Percentiles rank a stretch among this genome's conserved stretches.
Conservation (phyloP, 2,888 invertebrate species). For the Plagiodera versicolora region DNA sequence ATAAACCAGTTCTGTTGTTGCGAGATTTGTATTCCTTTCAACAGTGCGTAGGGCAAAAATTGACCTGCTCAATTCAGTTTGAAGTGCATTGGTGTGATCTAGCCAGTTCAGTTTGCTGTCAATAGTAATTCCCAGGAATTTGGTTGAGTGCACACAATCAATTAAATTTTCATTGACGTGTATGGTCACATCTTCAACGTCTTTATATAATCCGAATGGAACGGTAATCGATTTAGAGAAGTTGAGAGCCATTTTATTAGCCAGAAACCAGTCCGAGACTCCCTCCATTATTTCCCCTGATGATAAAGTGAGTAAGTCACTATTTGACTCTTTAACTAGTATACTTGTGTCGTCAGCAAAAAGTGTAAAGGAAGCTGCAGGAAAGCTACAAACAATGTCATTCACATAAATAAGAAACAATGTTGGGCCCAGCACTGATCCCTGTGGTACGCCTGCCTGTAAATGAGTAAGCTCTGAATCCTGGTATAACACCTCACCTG, state of each 20-base stretch:
- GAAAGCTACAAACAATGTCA: background rate
- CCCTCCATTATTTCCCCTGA: background rate
- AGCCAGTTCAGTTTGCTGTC: background rate
- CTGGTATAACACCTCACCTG: background rate
- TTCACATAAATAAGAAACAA: background rate
- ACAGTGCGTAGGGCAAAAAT: background rate
- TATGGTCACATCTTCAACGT: constrained; percentile 3
- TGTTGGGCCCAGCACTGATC: background rate
- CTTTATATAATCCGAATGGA: constrained; percentile 7
- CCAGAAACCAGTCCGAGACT: background rate
- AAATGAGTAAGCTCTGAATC: background rate
- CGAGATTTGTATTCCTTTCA: background rate
- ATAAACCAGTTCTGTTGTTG: background rate
- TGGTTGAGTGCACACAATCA: constrained; percentile 3
- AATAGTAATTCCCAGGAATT: constrained; percentile 5
- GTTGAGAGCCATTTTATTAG: background rate
- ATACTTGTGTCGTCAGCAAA: background rate
- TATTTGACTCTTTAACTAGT: background rate
- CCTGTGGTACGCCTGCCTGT: background rate
- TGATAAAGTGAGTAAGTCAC: background rate
- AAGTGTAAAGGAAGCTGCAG: background rate
- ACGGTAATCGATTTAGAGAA: background rate
- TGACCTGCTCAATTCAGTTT: background rate
- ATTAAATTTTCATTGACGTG: constrained; percentile 1
- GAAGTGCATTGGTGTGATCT: background rate